Conservation (phyloP, 2,888 invertebrate genomes). For the Abrostola tripartita region DNA sequence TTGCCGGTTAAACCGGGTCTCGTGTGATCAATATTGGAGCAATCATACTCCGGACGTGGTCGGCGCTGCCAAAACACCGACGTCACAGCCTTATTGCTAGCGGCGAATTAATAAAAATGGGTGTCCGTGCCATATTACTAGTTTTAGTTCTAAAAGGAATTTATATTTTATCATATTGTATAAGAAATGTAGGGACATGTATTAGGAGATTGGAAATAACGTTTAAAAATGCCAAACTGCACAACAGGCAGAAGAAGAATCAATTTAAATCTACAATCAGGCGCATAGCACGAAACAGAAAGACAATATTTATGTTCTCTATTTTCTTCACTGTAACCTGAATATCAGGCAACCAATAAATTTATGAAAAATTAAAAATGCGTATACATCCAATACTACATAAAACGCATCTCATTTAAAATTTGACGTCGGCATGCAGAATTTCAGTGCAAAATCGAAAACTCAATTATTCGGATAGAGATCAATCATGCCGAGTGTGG, state of each 20-base stretch:
- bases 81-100: slow-evolving; percentile 43
- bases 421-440: slow-evolving; percentile 21
- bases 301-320: too few relatives aligned
- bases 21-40: slow-evolving; percentile 66
- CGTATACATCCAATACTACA: not conserved
- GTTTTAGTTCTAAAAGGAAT: not conserved
- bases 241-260: too few relatives aligned
- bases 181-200: not conserved
- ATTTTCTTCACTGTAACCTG: too few relatives aligned
- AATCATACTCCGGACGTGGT: slow-evolving; percentile 56
- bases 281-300: too few relatives aligned
- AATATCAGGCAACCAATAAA: too few relatives aligned
- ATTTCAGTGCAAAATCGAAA: slow-evolving; percentile 28
- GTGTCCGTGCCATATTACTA: slow-evolving; percentile 19
- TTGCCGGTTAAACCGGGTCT: slow-evolving; percentile 48
- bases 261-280: too few relatives aligned
- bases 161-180: not conserved
- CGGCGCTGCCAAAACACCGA: slow-evolving; percentile 51
- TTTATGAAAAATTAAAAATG: not conserved
- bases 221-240: too few relatives aligned
- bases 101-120: slow-evolving; percentile 46
- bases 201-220: not conserved
- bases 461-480: slow-evolving; percentile 30
- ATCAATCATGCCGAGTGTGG: slow-evolving; percentile 36
- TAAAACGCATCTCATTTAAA: slow-evolving; percentile 19